Conservation (phyloP, 2,888 invertebrate species). For the Caenorhabditis sp. region DNA sequence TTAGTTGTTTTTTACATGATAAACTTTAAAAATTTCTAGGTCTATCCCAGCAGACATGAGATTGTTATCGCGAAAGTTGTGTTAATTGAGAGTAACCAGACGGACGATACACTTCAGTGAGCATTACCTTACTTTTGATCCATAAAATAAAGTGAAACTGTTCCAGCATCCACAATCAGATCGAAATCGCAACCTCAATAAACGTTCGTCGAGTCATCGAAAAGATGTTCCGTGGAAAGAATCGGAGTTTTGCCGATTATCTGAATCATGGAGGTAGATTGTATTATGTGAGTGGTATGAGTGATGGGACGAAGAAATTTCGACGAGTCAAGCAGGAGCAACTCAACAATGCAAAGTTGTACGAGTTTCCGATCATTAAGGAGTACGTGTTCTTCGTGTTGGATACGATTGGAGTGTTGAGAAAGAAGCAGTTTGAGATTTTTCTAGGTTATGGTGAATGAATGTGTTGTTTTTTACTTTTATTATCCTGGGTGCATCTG, state of each 20-base stretch:
- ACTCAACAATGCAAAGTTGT: neutral
- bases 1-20: too few species aligned
- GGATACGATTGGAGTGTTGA: constrained; percentile 8
- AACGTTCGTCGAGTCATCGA: neutral
- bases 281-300: constrained; percentile 5
- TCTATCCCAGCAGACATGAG: too few species aligned
- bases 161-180: constrained; percentile 7
- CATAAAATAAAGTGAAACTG: neutral
- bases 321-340: neutral
- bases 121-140: neutral
- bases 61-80: too few species aligned
- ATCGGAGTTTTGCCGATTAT: neutral
- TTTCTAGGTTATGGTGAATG: constrained; percentile 9
- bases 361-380: constrained; percentile 15
- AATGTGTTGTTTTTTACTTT: neutral
- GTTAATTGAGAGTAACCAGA: too few species aligned
- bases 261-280: neutral
- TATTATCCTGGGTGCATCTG: neutral
- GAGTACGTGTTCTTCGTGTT: constrained; percentile 11
- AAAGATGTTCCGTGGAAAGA: constrained; percentile 4
- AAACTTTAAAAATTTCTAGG: too few species aligned
- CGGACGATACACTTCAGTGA: too few species aligned
- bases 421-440: constrained; percentile 13
- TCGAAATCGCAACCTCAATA: neutral
- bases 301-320: constrained; percentile 5